phyloP scores from a whole-genome alignment of 2,113 vertebrate genomes.

The Calonectris borealis region DNA sequence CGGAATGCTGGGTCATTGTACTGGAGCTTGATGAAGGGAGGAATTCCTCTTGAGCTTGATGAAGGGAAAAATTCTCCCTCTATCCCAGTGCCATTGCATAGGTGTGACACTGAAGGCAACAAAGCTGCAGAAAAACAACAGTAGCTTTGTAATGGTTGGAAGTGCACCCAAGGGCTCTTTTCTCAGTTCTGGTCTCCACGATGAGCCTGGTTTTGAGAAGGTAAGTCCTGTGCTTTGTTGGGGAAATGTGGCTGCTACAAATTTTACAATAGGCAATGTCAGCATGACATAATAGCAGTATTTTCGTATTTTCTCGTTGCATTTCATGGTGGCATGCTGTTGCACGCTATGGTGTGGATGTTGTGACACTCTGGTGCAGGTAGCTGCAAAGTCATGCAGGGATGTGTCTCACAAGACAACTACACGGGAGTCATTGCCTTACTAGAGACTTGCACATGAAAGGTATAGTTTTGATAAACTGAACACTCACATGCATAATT shows the following conservation, averaged over 20 bases:
- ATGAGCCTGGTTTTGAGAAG: neutral
- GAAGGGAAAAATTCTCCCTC: neutral
- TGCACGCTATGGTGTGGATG: neutral
- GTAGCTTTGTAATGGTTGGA: neutral
- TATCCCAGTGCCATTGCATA: neutral
- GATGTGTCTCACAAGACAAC: neutral
- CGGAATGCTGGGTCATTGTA: neutral
- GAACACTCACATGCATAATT: slow-evolving; percentile 51
- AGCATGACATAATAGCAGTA: neutral
- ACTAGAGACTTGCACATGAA: neutral
- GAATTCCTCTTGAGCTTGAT: neutral
- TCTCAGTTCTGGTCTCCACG: neutral
- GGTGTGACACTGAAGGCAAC: neutral
- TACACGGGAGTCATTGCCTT: neutral
- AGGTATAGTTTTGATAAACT: slow-evolving; percentile 10
- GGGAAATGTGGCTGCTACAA: neutral
- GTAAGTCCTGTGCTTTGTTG: neutral
- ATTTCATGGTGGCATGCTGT: neutral
- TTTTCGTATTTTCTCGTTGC: neutral
- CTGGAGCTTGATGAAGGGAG: neutral
- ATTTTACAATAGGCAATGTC: neutral
- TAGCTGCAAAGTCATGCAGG: neutral
- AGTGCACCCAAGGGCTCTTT: neutral
- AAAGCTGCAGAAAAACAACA: neutral
- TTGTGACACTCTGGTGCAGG: neutral